Evolutionary conservation across 1,140 invertebrate species (phyloP).

Genomic region (Tachypleus tridentatus): DNA sequence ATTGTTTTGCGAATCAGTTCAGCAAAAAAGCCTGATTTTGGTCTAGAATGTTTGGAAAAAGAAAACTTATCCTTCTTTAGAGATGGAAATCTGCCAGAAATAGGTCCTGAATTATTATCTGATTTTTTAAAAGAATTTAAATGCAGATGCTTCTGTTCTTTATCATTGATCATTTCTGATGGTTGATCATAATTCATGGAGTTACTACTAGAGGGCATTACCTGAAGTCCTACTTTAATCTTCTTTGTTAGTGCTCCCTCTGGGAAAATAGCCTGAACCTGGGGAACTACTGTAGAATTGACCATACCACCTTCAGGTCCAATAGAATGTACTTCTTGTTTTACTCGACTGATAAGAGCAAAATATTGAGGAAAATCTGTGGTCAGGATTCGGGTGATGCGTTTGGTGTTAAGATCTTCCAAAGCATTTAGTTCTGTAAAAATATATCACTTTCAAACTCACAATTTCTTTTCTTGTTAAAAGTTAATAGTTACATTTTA

Average conservation of each 20-base stretch:
- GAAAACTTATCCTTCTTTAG: no score
- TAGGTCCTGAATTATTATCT: no score
- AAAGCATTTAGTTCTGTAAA: slow-evolving; percentile 68
- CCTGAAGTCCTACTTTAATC: slow-evolving; percentile 99
- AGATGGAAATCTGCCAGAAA: no score
- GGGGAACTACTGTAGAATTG: slow-evolving; percentile 92
- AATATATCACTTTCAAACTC: slow-evolving; percentile 1
- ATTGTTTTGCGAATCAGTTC: not conserved
- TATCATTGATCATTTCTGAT: no score
- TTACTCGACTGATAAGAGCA: slow-evolving; percentile 89
- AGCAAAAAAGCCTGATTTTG: no score
- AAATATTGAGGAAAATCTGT: slow-evolving; percentile 99
- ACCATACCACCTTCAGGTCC: slow-evolving; percentile 98
- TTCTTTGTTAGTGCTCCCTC: slow-evolving; percentile 98
- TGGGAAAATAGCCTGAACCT: slow-evolving; percentile 98
- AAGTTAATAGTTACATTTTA: not conserved
- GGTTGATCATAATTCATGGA: no score
- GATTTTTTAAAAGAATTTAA: no score
- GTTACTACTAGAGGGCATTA: slow-evolving; percentile 35
- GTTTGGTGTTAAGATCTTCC: slow-evolving; percentile 69
- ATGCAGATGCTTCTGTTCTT: no score
- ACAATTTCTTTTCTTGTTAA: no score
- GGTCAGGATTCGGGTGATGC: slow-evolving; percentile 91
- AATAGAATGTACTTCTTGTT: slow-evolving; percentile 93
- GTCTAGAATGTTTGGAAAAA: no score